Conservation (phyloP, 2,888 invertebrate genomes). For the Sarcophaga rosellei region DNA sequence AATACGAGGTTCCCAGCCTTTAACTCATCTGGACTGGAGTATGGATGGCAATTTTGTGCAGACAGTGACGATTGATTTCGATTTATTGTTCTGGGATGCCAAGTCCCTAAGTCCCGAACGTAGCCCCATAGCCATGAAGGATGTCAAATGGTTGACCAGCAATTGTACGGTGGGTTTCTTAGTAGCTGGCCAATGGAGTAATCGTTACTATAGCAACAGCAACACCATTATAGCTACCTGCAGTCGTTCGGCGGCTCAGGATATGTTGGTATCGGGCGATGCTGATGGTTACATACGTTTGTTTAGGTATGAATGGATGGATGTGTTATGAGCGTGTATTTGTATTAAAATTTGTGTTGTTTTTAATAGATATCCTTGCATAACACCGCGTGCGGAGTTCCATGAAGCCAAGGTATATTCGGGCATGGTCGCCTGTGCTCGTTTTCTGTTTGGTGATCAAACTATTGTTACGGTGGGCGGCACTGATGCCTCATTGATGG, state of each 20-base stretch:
- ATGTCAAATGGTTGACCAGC: constrained; percentile 93
- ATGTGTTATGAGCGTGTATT: background rate
- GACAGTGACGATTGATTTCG: constrained; percentile 94
- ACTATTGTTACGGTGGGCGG: constrained; percentile 93
- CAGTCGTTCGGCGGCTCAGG: constrained; percentile 91
- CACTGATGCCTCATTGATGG: constrained; percentile 93
- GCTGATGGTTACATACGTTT: constrained; percentile 93
- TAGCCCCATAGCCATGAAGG: constrained; percentile 94
- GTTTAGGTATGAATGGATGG: constrained; percentile 85
- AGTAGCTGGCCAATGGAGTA: constrained; percentile 95
- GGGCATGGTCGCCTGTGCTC: constrained; percentile 88
- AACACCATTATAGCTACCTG: constrained; percentile 91
- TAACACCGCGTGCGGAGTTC: constrained; percentile 92
- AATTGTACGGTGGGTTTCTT: constrained; percentile 94
- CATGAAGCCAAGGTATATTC: constrained; percentile 94
- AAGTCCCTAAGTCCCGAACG: constrained; percentile 93
- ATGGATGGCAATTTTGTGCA: constrained; percentile 93
- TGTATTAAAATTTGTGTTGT: background rate
- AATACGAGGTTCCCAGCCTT: constrained; percentile 91
- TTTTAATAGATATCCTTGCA: constrained; percentile 88
- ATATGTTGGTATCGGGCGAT: constrained; percentile 92
- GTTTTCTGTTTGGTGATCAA: constrained; percentile 93
- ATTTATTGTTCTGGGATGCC: constrained; percentile 95
- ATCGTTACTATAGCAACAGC: constrained; percentile 92
- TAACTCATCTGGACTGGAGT: constrained; percentile 95